Evolutionary conservation across 2,113 vertebrate species (phyloP).

Genomic region (Vombatus ursinus): DNA sequence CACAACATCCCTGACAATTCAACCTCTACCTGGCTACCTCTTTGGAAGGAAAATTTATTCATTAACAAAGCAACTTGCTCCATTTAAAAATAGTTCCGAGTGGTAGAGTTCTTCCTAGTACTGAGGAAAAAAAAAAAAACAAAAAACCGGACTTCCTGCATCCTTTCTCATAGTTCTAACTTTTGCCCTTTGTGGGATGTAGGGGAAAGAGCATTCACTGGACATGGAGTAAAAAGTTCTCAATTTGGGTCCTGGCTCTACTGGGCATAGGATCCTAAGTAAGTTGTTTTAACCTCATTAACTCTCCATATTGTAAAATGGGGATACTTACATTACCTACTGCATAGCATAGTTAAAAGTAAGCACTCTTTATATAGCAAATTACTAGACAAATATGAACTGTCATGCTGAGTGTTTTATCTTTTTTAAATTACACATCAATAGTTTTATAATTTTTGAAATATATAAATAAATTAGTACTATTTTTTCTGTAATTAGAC

Average conservation of each 20-base stretch:
- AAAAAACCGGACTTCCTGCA: background rate
- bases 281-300: background rate
- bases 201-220: background rate
- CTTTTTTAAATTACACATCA: background rate
- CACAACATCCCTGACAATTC: background rate
- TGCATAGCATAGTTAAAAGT: background rate
- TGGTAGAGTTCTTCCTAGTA: background rate
- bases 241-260: background rate
- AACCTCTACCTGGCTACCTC: background rate
- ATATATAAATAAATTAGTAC: background rate
- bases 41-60: background rate
- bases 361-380: background rate
- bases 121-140: background rate
- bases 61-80: background rate
- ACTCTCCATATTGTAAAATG: background rate
- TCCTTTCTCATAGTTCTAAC: background rate
- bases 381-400: background rate
- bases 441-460: background rate
- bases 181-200: background rate
- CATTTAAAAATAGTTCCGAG: background rate
- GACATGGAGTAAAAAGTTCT: background rate
- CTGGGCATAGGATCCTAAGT: background rate
- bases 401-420: background rate
- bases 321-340: background rate
- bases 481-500: background rate